These are phyloP conservation scores for Watsonalla binaria DNA, from an alignment of 2,888 invertebrate species.

Conservation along the genomic window DNA sequence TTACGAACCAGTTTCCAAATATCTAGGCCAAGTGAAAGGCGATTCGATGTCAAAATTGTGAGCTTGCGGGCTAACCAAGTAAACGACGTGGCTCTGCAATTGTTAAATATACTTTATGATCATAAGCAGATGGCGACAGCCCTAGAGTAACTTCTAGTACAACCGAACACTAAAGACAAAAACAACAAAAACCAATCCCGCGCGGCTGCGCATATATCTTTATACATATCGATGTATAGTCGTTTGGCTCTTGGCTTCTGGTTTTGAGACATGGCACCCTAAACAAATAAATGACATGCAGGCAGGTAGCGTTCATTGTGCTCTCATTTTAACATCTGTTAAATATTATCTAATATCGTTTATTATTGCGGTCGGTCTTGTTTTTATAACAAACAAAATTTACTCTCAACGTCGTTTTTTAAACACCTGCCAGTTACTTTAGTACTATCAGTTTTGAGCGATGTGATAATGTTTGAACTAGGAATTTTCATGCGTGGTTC, in stretches of 20 bases:
- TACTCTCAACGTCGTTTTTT: neutral
- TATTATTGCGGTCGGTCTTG: constrained; percentile 23
- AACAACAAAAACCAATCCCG: constrained; percentile 64
- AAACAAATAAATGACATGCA: constrained; percentile 74
- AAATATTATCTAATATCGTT: constrained; percentile 71
- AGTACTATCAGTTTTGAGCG: no score
- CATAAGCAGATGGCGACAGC: constrained; percentile 31
- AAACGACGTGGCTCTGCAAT: constrained; percentile 34
- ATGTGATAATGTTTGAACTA: no score
- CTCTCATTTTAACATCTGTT: constrained; percentile 64
- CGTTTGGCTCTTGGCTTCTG: constrained; percentile 68
- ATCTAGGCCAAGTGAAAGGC: constrained; percentile 78
- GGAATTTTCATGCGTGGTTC: neutral
- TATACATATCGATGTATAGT: constrained; percentile 46
- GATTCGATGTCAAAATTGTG: constrained; percentile 59
- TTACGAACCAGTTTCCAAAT: constrained; percentile 73
- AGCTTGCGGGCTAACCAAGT: constrained; percentile 44
- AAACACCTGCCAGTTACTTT: no score
- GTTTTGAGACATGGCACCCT: constrained; percentile 70
- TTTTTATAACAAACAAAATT: constrained; percentile 2
- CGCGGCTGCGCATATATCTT: constrained; percentile 38
- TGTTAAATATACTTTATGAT: constrained; percentile 14
- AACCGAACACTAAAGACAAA: constrained; percentile 60
- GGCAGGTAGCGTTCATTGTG: constrained; percentile 67
- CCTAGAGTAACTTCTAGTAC: constrained; percentile 56